A percentile compares a stretch with the other conserved stretches of the same genome.
phyloP scores from a whole-genome alignment of 2,797 vertebrate genomes.

The Corythornis leucogaster region DNA sequence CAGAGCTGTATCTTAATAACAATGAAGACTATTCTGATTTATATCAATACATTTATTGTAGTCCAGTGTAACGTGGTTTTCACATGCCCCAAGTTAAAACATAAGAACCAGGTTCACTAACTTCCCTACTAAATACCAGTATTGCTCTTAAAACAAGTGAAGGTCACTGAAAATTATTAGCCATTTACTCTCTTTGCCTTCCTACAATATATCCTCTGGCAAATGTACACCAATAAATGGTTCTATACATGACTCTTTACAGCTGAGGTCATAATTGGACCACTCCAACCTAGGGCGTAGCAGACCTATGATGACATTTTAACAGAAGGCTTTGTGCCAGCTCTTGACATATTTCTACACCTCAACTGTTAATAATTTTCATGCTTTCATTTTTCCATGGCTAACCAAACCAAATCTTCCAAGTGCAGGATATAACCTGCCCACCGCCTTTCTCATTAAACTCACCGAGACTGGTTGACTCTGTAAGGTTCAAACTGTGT shows the following conservation, averaged over 20 bases:
- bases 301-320: constrained; percentile 44
- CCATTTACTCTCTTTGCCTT: too few species aligned
- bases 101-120: too few species aligned
- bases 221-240: constrained; percentile 47
- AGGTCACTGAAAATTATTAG: too few species aligned
- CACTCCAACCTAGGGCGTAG: constrained; percentile 19
- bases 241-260: constrained; percentile 44
- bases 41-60: too few species aligned
- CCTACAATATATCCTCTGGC: not conserved
- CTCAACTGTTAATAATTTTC: constrained; percentile 46
- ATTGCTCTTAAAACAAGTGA: too few species aligned
- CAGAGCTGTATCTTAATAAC: too few species aligned
- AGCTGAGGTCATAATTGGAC: constrained; percentile 67
- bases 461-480: constrained; percentile 96
- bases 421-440: constrained; percentile 37
- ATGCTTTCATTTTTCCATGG: constrained; percentile 50
- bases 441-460: not conserved
- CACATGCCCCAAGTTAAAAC: too few species aligned
- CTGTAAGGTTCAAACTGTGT: constrained; percentile 92
- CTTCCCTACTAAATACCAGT: too few species aligned
- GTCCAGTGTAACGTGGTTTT: too few species aligned
- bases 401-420: not conserved
- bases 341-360: constrained; percentile 67
- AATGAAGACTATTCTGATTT: too few species aligned
- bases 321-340: constrained; percentile 61